Conservation (phyloP, 1,140 invertebrate genomes). For the Hypothenemus hampei region DNA sequence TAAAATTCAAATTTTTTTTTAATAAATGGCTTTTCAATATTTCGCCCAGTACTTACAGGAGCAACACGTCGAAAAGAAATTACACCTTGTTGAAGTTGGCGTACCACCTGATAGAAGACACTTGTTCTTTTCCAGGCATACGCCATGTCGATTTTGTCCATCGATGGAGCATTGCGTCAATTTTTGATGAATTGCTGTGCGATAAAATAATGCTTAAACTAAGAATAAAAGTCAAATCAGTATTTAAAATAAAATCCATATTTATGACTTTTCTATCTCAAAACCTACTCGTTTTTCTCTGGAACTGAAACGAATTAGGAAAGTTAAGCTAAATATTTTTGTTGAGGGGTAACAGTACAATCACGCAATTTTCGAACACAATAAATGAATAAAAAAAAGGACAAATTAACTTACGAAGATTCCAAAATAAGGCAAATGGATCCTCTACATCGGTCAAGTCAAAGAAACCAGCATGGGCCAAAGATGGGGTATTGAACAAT, state of each 20-base stretch:
- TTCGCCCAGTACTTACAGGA: conserved; percentile 32
- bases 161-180: conserved; percentile 21
- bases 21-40: background rate
- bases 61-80: conserved; percentile 36
- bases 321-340: too few relatives aligned
- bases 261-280: too few relatives aligned
- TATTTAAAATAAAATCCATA: too few relatives aligned
- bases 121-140: conserved; percentile 29
- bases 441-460: conserved; percentile 38
- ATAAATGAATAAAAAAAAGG: too few relatives aligned
- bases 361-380: too few relatives aligned
- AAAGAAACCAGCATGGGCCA: conserved; percentile 30
- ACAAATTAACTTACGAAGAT: conserved; percentile 25
- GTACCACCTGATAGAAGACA: conserved; percentile 33
- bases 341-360: too few relatives aligned
- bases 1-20: conserved; percentile 15
- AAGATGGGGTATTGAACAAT: too few relatives aligned
- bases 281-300: too few relatives aligned
- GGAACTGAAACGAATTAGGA: too few relatives aligned
- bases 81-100: conserved; percentile 27
- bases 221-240: too few relatives aligned
- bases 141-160: conserved; percentile 16
- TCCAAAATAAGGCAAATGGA: conserved; percentile 37
- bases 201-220: too few relatives aligned
- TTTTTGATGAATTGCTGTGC: conserved; percentile 13